These are phyloP conservation scores for Oscheius onirici DNA, from an alignment of 2,888 invertebrate species.

Conservation along the genomic window DNA sequence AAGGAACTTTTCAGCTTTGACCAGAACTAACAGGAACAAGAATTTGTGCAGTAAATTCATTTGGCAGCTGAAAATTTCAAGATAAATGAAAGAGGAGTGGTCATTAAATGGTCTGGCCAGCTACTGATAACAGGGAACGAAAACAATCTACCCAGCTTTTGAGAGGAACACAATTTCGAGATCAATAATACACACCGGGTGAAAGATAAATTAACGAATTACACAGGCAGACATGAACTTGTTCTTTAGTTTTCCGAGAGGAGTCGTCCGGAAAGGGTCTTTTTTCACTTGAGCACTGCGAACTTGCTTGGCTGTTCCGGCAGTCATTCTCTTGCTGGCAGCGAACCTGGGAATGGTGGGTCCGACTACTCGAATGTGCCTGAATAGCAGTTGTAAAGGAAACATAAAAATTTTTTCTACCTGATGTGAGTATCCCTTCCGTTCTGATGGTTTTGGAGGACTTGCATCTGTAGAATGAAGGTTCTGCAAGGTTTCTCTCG, in stretches of 20 bases:
- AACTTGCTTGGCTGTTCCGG: background rate
- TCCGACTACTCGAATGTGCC: constrained; percentile 53
- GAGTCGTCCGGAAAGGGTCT: background rate
- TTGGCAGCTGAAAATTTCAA: background rate
- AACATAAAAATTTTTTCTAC: constrained; percentile 74
- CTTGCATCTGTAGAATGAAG: constrained; percentile 95
- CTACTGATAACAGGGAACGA: background rate
- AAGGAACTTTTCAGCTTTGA: background rate
- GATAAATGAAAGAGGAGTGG: background rate
- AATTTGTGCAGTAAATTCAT: background rate
- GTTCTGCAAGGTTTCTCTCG: constrained; percentile 31
- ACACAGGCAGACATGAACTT: constrained; percentile 7
- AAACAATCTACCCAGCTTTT: background rate
- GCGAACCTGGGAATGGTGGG: constrained; percentile 31
- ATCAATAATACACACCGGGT: background rate
- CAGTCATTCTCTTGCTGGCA: background rate
- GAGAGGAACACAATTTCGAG: background rate
- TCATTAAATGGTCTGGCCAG: background rate
- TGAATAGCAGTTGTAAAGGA: constrained; percentile 26
- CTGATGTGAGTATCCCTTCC: constrained; percentile 97
- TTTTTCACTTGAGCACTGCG: too few relatives aligned
- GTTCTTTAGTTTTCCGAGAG: background rate
- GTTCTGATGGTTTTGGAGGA: constrained; percentile 97
- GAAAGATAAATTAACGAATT: constrained; percentile 6
- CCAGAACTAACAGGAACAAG: background rate